Conservation (phyloP, 1,140 invertebrate genomes). For the Lordiphosa collinella region DNA sequence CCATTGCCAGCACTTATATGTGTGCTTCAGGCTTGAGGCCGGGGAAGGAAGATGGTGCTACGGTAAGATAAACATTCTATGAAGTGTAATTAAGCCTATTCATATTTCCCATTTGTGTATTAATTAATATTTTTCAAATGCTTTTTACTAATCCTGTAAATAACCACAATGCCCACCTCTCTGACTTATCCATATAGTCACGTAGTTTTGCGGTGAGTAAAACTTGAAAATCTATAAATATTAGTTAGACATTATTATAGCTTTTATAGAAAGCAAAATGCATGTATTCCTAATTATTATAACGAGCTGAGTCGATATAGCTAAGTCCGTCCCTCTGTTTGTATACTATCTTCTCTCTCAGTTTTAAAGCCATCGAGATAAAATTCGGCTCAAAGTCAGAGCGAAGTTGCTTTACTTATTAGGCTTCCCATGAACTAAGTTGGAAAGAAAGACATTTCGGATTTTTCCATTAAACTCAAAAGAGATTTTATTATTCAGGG, state of each 20-base stretch:
- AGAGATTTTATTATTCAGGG: too few species aligned
- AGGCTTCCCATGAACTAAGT: too few species aligned
- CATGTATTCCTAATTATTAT: too few species aligned
- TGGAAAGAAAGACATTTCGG: too few species aligned
- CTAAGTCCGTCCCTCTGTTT: too few species aligned
- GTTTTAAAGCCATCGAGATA: too few species aligned
- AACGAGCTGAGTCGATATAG: too few species aligned
- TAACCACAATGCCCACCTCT: constrained; percentile 30
- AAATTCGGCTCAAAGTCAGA: too few species aligned
- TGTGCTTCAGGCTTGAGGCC: constrained; percentile 95
- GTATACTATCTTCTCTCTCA: too few species aligned
- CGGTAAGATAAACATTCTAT: constrained; percentile 80
- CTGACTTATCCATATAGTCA: constrained; percentile 44
- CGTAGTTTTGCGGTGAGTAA: constrained; percentile 78
- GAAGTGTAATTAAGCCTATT: background rate
- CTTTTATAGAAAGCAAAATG: too few species aligned
- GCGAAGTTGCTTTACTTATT: too few species aligned
- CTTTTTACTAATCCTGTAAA: constrained; percentile 60
- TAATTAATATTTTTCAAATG: constrained; percentile 52
- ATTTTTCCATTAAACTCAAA: too few species aligned
- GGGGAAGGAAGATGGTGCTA: constrained; percentile 88
- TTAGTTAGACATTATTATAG: background rate
- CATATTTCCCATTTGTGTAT: constrained; percentile 13
- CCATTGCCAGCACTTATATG: constrained; percentile 99
- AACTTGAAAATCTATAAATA: background rate